Evolutionary conservation across 2,113 vertebrate genomes (phyloP).

Genomic region (Ellobius talpinus): DNA sequence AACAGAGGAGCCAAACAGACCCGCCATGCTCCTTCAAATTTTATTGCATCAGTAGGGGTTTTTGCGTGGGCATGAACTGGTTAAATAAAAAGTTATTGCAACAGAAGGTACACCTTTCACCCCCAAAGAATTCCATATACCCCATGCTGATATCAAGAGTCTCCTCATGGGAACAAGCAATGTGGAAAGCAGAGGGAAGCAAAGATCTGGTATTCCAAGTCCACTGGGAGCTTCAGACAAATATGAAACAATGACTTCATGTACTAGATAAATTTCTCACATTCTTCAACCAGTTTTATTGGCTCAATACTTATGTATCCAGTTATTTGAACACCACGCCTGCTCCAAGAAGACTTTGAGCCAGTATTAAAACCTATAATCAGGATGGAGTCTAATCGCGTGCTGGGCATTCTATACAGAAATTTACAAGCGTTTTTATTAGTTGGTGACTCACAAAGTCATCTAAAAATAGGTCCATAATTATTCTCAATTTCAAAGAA

Average conservation of each 20-base stretch:
- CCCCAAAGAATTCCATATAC: slow-evolving; percentile 77
- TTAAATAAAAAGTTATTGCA: slow-evolving; percentile 77
- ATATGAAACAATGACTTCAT: slow-evolving; percentile 83
- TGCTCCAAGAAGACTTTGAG: slow-evolving; percentile 20
- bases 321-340: slow-evolving; percentile 52
- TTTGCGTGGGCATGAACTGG: slow-evolving; percentile 67
- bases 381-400: background rate
- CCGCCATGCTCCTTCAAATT: background rate
- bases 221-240: slow-evolving; percentile 79
- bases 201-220: slow-evolving; percentile 71
- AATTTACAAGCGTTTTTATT: slow-evolving; percentile 1
- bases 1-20: slow-evolving; percentile 36
- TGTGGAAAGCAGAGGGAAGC: slow-evolving; percentile 75
- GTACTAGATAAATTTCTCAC: slow-evolving; percentile 79
- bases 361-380: slow-evolving; percentile 11
- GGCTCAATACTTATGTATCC: slow-evolving; percentile 61
- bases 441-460: slow-evolving; percentile 15
- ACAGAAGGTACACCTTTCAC: slow-evolving; percentile 81
- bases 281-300: slow-evolving; percentile 79
- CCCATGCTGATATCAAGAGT: slow-evolving; percentile 81
- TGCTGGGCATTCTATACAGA: background rate
- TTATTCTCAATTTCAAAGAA: background rate
- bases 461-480: background rate
- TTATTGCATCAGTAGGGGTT: background rate
- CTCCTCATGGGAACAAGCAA: slow-evolving; percentile 80